Percentiles rank a stretch among this genome's conserved stretches.
Evolutionary conservation across 30 jellyfish, hydroid and myxozoan genomes (phyloP).

Genomic region (Turritopsis rubra): DNA sequence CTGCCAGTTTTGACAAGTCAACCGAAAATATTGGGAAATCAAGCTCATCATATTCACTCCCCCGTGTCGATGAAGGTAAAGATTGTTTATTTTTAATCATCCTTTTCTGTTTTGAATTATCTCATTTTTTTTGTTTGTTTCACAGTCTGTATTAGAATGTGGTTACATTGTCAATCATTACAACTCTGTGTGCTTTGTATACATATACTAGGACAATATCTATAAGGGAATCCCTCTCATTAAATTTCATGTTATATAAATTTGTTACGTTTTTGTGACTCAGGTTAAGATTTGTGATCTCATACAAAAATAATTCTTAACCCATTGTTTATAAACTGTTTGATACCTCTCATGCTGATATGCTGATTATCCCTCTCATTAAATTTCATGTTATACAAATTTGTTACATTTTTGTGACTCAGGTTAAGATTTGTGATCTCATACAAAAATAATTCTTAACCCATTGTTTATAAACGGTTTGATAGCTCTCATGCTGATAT

Average conservation of each 20-base stretch:
- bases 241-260: no score
- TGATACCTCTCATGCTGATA: background rate
- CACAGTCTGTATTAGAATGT: no score
- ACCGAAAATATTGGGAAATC: conserved; percentile 34
- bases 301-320: background rate
- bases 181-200: no score
- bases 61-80: conserved; percentile 85
- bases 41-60: conserved; percentile 69
- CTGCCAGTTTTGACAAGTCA: background rate
- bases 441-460: no score
- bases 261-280: background rate
- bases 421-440: background rate
- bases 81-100: no score
- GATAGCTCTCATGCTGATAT: background rate
- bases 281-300: background rate
- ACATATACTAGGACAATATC: no score
- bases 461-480: background rate
- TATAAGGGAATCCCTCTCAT: no score
- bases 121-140: no score
- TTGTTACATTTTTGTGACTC: background rate
- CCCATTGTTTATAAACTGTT: background rate
- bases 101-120: no score
- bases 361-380: no score
- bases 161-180: no score
- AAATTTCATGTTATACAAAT: no score